Conservation (phyloP, 1,140 invertebrate genomes). For the Dreissena polymorpha region DNA sequence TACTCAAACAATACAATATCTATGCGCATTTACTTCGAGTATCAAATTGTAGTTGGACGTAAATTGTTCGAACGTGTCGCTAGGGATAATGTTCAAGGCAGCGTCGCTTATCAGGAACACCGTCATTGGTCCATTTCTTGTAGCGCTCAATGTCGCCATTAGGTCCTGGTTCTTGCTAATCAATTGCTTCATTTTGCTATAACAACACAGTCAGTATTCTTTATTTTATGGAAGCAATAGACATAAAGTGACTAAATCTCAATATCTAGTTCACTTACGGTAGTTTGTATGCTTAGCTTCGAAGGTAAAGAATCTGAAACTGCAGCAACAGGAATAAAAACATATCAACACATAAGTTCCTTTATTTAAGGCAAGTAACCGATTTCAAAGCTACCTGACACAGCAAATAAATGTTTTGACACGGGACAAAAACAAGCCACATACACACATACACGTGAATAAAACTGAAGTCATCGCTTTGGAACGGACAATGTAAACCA, state of each 20-base stretch:
- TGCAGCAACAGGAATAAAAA: too few species aligned
- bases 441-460: too few species aligned
- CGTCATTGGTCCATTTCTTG: slow-evolving; percentile 47
- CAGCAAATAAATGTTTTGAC: too few species aligned
- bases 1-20: not conserved
- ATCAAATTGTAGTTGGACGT: not conserved
- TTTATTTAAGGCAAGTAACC: too few species aligned
- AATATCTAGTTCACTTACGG: not conserved
- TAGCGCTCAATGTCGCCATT: slow-evolving; percentile 44
- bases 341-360: too few species aligned
- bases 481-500: too few species aligned
- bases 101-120: slow-evolving; percentile 63
- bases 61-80: slow-evolving; percentile 25
- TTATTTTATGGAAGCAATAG: too few species aligned
- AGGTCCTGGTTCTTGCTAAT: slow-evolving; percentile 41
- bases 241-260: too few species aligned
- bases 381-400: too few species aligned
- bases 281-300: not conserved
- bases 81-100: slow-evolving; percentile 32
- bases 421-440: too few species aligned
- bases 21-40: slow-evolving; percentile 24
- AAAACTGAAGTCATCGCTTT: too few species aligned
- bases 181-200: slow-evolving; percentile 36
- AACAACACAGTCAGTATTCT: not conserved
- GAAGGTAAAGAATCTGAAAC: too few species aligned